Conservation (phyloP, 2,113 vertebrate species). For the Mirounga angustirostris region DNA sequence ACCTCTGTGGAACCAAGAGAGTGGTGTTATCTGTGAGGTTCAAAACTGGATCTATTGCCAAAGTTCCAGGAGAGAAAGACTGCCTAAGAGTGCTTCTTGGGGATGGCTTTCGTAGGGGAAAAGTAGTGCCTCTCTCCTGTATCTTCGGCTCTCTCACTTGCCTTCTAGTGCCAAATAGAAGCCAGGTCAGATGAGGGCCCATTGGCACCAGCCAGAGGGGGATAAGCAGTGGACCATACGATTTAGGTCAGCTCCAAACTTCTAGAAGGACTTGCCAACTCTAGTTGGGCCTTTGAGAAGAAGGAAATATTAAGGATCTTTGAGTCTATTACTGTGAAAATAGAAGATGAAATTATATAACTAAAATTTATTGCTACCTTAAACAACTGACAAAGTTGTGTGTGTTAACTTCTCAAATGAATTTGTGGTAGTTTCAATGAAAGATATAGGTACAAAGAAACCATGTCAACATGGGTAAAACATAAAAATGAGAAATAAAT, state of each 20-base stretch:
- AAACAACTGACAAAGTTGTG: not conserved
- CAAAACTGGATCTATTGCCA: not conserved
- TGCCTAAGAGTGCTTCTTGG: not conserved
- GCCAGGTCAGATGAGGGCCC: not conserved
- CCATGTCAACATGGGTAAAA: not conserved
- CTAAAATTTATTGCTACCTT: not conserved
- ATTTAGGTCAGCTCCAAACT: not conserved
- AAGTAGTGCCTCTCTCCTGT: not conserved
- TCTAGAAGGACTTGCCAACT: not conserved
- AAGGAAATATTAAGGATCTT: not conserved
- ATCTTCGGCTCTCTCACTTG: not conserved
- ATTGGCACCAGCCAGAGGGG: not conserved
- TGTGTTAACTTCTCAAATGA: not conserved
- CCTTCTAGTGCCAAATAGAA: not conserved
- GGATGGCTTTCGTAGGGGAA: not conserved
- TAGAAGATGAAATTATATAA: not conserved
- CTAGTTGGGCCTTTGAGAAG: not conserved
- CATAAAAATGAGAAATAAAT: not conserved
- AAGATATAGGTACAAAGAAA: not conserved
- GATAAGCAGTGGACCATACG: not conserved
- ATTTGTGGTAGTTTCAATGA: not conserved
- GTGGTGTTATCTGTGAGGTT: not conserved
- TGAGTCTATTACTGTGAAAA: slow-evolving; percentile 9
- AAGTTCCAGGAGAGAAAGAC: not conserved
- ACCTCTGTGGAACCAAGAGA: not conserved